A percentile compares a stretch with the other conserved stretches of the same genome.
Evolutionary conservation across 2,113 vertebrate species (phyloP).

Genomic region (Hyperopisus bebe): DNA sequence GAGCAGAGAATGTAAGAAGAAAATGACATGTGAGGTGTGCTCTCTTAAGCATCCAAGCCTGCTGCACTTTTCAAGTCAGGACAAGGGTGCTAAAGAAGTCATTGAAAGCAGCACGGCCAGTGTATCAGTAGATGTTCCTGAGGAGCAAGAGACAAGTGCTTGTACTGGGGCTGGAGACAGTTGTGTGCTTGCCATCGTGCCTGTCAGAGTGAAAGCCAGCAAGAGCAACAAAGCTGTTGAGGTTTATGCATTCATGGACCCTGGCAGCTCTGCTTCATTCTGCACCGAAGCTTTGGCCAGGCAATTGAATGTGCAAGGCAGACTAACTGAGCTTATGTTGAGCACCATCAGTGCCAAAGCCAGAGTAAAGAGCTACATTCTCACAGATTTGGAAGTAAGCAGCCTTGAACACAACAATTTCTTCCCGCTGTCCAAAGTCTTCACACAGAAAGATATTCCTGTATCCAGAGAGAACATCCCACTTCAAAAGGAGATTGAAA

Average conservation of each 20-base stretch:
- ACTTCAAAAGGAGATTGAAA: background rate
- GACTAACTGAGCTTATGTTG: background rate
- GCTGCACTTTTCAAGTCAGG: background rate
- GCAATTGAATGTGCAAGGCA: slow-evolving; percentile 19
- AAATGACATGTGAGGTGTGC: background rate
- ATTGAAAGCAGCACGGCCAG: background rate
- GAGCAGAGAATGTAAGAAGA: slow-evolving; percentile 6
- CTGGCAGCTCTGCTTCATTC: slow-evolving; percentile 23
- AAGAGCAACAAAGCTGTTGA: background rate
- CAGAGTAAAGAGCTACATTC: background rate
- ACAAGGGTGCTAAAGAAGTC: background rate
- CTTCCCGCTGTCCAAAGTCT: slow-evolving; percentile 7
- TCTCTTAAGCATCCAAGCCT: background rate
- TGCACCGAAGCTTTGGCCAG: slow-evolving; percentile 18
- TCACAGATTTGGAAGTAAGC: slow-evolving; percentile 15
- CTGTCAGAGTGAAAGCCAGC: slow-evolving; percentile 21
- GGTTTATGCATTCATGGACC: slow-evolving; percentile 24
- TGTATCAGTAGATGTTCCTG: background rate
- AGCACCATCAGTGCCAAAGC: slow-evolving; percentile 9
- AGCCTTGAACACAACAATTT: slow-evolving; percentile 16
- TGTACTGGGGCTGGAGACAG: slow-evolving; percentile 19
- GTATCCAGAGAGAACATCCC: slow-evolving; percentile 19
- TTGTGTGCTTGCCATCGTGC: slow-evolving; percentile 21
- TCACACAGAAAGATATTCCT: slow-evolving; percentile 12
- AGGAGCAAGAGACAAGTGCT: slow-evolving; percentile 8